Base-by-base conservation (phyloP, 2,888 invertebrate genomes). In the Lottia scabra region DNA sequence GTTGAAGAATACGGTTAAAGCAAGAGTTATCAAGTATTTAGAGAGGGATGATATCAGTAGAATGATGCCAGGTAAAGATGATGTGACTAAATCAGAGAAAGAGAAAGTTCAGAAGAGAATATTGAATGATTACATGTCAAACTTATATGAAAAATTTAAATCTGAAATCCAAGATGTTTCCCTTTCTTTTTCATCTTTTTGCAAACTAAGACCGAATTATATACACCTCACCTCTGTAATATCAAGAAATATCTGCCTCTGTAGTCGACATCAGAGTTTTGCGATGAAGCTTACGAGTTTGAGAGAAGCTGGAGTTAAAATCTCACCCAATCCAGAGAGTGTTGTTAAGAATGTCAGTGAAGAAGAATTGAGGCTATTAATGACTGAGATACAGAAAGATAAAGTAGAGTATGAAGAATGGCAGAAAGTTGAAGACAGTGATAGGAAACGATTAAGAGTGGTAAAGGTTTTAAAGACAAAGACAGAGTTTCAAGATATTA, bases 381-480 rank as follows among this genome's bases (percentile, higher is more conserved):
- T 75, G 13, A 19, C 15, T 75, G 15, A 15, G 15, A 13, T 23
- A 27, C 23, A 64, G 68, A 63, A 19, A 62, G 13, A 48, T 46
- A 12, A 65, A 10, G 65, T 71, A 13, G 72, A 72, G 65, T 75
- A 64, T 62, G 74, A 73, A 23, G 56, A 68, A 56, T 75, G 76
- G 75, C 48, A 67, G 43, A 45, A 71, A 13, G 73, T 76, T 10
- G 73, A 75, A 13, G 48, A 70, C 26, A 72, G 72, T n/a, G 75
- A 75, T 15, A 77, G 72, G 48, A 75, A 75, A 63, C 73, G 67
- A 66, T 74, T 74, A 74, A 73, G 65, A 26, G 70, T 79, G 16
- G 72, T 73, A 10, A 72, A 76, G 46, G 19, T 48, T 6, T 23
- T n/a, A 12, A 43, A 64, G 43, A 44, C 19, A 3, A 65, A 46